A percentile compares a stretch with the other conserved stretches of the same genome.
These are phyloP conservation scores for Thera obeliscata DNA, from an alignment of 2,888 invertebrate genomes.

Conservation along the genomic window DNA sequence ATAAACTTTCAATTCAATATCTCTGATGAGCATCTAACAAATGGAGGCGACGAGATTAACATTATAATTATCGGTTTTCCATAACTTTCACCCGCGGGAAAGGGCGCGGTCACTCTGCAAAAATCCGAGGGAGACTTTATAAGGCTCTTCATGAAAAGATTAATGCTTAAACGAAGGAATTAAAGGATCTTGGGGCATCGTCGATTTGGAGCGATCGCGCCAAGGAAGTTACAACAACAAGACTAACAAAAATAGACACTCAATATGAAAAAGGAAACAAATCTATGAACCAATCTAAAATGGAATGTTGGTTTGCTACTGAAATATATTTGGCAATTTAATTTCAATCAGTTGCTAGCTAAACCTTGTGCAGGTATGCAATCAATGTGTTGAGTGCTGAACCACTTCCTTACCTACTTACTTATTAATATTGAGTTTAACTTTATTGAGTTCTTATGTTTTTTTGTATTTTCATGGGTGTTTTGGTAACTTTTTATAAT, in stretches of 20 bases:
- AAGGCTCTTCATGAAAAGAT: constrained; percentile 60
- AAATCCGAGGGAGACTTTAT: constrained; percentile 54
- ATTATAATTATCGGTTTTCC: constrained; percentile 60
- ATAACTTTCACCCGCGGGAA: constrained; percentile 56
- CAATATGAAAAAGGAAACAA: no score
- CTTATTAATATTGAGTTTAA: no score
- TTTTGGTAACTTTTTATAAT: no score
- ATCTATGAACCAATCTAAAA: neutral
- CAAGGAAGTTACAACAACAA: neutral
- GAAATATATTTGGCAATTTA: no score
- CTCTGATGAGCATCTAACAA: constrained; percentile 46
- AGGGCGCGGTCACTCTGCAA: constrained; percentile 47
- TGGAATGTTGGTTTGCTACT: neutral
- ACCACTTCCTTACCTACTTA: no score
- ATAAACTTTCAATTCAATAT: constrained; percentile 28
- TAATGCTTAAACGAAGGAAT: constrained; percentile 63
- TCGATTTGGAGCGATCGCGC: constrained; percentile 9
- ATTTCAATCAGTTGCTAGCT: no score
- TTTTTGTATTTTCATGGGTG: no score
- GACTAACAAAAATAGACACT: neutral
- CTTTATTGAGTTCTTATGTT: no score
- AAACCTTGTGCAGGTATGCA: no score
- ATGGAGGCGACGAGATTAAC: constrained; percentile 49
- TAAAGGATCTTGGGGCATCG: constrained; percentile 53
- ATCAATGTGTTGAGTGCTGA: no score